These are phyloP conservation scores for Sinocyclocheilus grahami DNA, from an alignment of 2,113 vertebrate species.

Conservation along the genomic window DNA sequence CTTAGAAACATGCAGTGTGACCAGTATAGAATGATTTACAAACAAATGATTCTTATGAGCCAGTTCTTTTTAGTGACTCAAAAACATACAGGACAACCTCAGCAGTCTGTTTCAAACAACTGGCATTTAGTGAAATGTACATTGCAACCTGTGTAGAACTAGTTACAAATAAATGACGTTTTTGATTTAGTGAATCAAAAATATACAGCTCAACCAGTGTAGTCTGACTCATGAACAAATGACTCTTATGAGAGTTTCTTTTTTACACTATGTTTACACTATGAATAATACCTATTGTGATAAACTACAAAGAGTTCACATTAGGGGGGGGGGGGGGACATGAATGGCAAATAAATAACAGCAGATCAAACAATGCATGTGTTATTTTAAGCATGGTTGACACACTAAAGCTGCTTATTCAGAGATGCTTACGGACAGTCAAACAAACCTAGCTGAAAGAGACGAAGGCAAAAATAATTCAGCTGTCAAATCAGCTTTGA, in stretches of 20 bases:
- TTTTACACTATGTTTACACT: neutral
- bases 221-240: neutral
- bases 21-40: too few relatives aligned
- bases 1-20: too few relatives aligned
- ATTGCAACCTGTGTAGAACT: too few relatives aligned
- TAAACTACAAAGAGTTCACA: neutral
- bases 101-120: too few relatives aligned
- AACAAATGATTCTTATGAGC: too few relatives aligned
- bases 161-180: too few relatives aligned
- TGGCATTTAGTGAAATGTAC: too few relatives aligned
- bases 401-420: constrained; percentile 18
- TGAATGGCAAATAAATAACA: neutral
- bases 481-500: constrained; percentile 28
- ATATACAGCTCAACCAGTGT: neutral
- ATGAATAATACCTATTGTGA: neutral
- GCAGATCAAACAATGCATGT: neutral
- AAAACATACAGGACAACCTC: too few relatives aligned
- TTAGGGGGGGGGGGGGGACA: neutral
- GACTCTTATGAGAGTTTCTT: neutral
- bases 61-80: accelerated
- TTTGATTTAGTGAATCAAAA: too few relatives aligned
- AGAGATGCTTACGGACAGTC: neutral
- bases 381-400: neutral
- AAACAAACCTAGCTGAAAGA: constrained; percentile 2
- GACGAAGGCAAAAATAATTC: neutral